phyloP scores from a whole-genome alignment of 1,140 invertebrate genomes.

The Leguminivora glycinivorella region DNA sequence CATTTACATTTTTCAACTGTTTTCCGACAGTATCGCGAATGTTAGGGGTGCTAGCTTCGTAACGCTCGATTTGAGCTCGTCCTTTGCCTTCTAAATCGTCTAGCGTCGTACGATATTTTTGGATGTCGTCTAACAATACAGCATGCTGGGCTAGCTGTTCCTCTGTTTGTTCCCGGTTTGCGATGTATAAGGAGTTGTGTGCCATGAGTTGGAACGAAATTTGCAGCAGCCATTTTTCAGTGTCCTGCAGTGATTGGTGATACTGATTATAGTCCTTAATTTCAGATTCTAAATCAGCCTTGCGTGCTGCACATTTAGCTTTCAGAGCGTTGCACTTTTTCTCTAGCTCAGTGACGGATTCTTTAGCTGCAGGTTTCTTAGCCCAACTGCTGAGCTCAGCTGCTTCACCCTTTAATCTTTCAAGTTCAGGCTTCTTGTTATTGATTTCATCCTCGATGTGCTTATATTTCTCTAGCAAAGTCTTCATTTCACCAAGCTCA shows the following conservation, averaged over 20 bases:
- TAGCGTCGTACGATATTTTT: slow-evolving; percentile 89
- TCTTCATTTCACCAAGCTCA: slow-evolving; percentile 94
- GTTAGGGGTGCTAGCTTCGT: slow-evolving; percentile 83
- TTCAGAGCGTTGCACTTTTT: slow-evolving; percentile 83
- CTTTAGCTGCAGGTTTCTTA: slow-evolving; percentile 81
- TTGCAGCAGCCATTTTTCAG: slow-evolving; percentile 96
- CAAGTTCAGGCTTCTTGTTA: slow-evolving; percentile 85
- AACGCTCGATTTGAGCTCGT: slow-evolving; percentile 89
- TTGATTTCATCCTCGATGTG: slow-evolving; percentile 87
- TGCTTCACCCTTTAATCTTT: slow-evolving; percentile 85
- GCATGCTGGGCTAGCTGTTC: slow-evolving; percentile 94
- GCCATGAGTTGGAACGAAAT: slow-evolving; percentile 97
- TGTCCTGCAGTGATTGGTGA: slow-evolving; percentile 93
- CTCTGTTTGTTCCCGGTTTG: slow-evolving; percentile 93
- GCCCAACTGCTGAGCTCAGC: slow-evolving; percentile 85
- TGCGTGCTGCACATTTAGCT: slow-evolving; percentile 81
- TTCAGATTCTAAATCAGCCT: slow-evolving; percentile 85
- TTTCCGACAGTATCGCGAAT: slow-evolving; percentile 89
- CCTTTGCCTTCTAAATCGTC: slow-evolving; percentile 92
- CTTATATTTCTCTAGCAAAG: slow-evolving; percentile 90
- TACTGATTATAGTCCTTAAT: slow-evolving; percentile 93
- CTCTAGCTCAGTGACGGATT: slow-evolving; percentile 83
- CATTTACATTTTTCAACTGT: slow-evolving; percentile 94
- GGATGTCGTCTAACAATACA: slow-evolving; percentile 89
- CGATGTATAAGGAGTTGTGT: slow-evolving; percentile 96